A percentile compares a stretch with the other conserved stretches of the same genome.
Conservation (phyloP, 2,888 invertebrate species). For the Eutolmus rufibarbis region DNA sequence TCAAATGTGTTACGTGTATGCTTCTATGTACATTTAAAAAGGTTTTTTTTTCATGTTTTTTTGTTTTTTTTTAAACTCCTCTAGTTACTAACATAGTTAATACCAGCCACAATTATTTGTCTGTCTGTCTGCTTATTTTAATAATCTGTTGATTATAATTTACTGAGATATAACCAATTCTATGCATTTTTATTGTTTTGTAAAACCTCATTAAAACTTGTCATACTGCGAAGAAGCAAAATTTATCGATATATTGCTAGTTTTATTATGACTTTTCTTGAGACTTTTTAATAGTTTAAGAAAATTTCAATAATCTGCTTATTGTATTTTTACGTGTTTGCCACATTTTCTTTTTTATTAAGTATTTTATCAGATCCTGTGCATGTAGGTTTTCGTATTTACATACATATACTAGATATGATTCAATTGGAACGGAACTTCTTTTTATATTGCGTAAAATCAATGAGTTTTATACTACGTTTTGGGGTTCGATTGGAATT, state of each 20-base stretch:
- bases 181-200: not conserved
- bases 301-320: not conserved
- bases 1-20: slow-evolving; percentile 6
- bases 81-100: not conserved
- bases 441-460: not conserved
- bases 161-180: not conserved
- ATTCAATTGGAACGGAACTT: not conserved
- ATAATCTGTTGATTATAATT: not conserved
- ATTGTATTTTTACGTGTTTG: not conserved
- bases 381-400: not conserved
- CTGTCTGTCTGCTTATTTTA: not conserved
- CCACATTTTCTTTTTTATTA: not conserved
- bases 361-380: slow-evolving; percentile 3
- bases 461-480: not conserved
- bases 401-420: not conserved
- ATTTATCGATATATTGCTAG: not conserved
- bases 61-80: not conserved
- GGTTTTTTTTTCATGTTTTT: not conserved
- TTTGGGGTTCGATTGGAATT: not conserved
- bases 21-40: slow-evolving; percentile 31
- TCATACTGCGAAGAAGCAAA: slow-evolving; percentile 3
- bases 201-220: not conserved
- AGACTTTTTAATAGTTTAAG: not conserved
- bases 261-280: not conserved
- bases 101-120: not conserved